phyloP scores from a whole-genome alignment of 2,797 vertebrate species.

The Erpetoichthys calabaricus region DNA sequence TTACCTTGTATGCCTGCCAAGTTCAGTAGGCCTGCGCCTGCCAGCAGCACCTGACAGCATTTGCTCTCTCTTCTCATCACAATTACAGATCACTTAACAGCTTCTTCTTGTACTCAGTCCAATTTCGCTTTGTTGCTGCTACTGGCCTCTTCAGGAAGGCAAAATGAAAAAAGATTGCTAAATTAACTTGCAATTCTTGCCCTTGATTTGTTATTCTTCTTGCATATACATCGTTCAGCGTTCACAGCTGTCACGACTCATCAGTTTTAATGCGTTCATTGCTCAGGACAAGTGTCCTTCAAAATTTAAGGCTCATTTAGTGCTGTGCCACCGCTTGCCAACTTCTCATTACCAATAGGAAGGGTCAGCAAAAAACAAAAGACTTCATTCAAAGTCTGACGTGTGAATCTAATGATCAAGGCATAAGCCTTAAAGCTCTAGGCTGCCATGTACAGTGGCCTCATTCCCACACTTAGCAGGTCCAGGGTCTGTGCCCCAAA shows the following conservation, averaged over 20 bases:
- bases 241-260: not conserved
- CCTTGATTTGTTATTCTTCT: not conserved
- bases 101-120: not conserved
- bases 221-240: not conserved
- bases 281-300: not conserved
- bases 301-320: not conserved
- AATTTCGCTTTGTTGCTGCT: not conserved
- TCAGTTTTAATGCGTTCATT: not conserved
- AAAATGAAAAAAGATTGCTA: not conserved
- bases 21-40: not conserved
- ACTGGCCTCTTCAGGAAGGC: not conserved
- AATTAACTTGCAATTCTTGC: not conserved
- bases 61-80: not conserved
- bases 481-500: too few relatives aligned
- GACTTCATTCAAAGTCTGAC: too few relatives aligned
- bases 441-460: too few relatives aligned
- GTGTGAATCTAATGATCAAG: too few relatives aligned
- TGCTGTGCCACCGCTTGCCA: not conserved
- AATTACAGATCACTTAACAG: not conserved
- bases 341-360: not conserved
- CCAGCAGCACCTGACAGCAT: not conserved
- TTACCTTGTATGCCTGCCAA: not conserved
- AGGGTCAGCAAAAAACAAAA: too few relatives aligned
- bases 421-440: too few relatives aligned
- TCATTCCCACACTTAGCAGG: too few relatives aligned